Evolutionary conservation across 2,797 vertebrate genomes (phyloP).

Genomic region (Cyclura pinguis): DNA sequence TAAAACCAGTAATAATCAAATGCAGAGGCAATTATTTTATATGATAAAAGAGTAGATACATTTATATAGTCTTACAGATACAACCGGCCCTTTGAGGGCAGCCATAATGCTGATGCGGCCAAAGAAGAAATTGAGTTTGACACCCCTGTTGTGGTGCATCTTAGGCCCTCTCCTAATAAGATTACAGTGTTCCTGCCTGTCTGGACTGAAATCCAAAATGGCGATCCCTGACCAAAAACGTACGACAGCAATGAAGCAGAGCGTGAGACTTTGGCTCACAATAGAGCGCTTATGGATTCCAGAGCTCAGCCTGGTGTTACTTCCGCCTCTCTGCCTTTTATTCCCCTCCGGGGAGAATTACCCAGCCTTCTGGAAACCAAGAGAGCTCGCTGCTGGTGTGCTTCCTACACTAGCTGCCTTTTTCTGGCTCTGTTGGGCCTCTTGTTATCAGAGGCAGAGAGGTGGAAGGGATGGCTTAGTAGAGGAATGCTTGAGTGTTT

Average conservation of each 20-base stretch:
- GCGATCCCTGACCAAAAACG: too few species aligned
- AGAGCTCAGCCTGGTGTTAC: background rate
- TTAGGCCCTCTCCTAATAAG: background rate
- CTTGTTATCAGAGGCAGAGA: background rate
- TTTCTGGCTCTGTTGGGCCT: background rate
- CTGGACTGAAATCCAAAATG: background rate
- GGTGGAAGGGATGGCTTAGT: background rate
- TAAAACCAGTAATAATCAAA: too few species aligned
- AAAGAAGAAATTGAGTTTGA: too few species aligned
- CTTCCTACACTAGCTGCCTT: background rate
- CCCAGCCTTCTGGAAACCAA: background rate
- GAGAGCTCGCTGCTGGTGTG: background rate
- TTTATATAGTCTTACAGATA: too few species aligned
- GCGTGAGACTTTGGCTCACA: background rate
- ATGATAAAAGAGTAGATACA: too few species aligned
- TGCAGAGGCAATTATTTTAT: too few species aligned
- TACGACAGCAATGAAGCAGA: background rate
- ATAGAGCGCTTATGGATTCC: background rate
- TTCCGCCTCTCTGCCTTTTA: background rate
- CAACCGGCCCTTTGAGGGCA: too few species aligned
- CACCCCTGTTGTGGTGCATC: too few species aligned
- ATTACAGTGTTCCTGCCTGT: too few species aligned
- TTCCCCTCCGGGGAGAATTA: conserved; percentile 9
- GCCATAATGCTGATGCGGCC: too few species aligned
- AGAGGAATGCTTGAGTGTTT: too few species aligned